phyloP scores from a whole-genome alignment of 2,888 invertebrate genomes.

The Erebia epiphron region DNA sequence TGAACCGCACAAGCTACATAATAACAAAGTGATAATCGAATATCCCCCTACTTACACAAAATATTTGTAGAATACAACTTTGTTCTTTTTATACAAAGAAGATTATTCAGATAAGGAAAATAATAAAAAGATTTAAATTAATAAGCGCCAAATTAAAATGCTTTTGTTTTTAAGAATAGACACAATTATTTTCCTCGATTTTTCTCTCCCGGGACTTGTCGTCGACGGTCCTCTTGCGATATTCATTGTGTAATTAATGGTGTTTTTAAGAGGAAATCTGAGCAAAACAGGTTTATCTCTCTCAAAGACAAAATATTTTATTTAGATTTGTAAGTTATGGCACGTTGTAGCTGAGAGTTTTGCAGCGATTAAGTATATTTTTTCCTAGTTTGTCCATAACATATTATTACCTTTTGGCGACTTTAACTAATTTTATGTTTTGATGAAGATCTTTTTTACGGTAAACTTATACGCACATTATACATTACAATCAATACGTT shows the following conservation, averaged over 20 bases:
- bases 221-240: conserved; percentile 16
- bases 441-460: no score
- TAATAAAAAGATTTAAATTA: conserved; percentile 17
- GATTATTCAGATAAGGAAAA: conserved; percentile 12
- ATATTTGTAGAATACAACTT: background rate
- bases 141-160: conserved; percentile 16
- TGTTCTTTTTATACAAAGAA: background rate
- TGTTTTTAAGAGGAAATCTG: conserved; percentile 25
- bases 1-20: no score
- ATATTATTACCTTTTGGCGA: background rate
- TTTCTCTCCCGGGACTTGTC: conserved; percentile 28
- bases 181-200: conserved; percentile 29
- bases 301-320: conserved; percentile 19
- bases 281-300: conserved; percentile 28
- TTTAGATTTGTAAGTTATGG: conserved; percentile 16
- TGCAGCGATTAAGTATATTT: background rate
- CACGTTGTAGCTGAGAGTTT: background rate
- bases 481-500: background rate
- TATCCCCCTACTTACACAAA: background rate
- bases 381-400: background rate
- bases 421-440: no score
- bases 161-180: conserved; percentile 34
- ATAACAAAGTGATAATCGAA: background rate
- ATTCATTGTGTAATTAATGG: conserved; percentile 23
- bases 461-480: no score